Percentiles rank a stretch among this genome's conserved stretches.
Conservation (phyloP, 2,888 invertebrate species). For the Phaonia tiefii region DNA sequence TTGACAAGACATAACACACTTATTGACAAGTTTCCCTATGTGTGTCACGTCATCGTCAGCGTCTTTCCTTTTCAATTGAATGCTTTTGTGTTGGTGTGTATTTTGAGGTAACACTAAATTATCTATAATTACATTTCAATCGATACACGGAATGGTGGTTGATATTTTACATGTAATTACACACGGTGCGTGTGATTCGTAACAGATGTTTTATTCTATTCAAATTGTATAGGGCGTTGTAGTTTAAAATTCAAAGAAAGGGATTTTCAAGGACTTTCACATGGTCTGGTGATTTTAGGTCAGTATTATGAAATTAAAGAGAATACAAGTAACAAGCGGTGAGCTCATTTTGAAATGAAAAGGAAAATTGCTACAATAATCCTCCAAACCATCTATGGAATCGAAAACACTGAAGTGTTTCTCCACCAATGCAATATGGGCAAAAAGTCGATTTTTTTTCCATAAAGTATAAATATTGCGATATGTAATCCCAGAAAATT, state of each 20-base stretch:
- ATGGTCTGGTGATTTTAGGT: neutral
- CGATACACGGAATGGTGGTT: conserved; percentile 41
- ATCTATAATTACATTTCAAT: conserved; percentile 45
- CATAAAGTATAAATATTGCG: too few species aligned
- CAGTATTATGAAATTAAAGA: too few species aligned
- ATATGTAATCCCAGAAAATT: too few species aligned
- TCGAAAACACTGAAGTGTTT: too few species aligned
- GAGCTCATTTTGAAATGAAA: neutral
- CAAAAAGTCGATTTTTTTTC: too few species aligned
- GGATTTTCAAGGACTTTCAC: conserved; percentile 14
- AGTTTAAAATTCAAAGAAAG: neutral
- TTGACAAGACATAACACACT: conserved; percentile 24
- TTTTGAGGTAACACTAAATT: conserved; percentile 17
- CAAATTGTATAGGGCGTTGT: neutral
- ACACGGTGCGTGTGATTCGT: neutral
- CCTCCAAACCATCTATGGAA: too few species aligned
- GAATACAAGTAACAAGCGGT: neutral
- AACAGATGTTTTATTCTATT: conserved; percentile 41
- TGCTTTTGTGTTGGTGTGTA: neutral
- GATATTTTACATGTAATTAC: conserved; percentile 7
- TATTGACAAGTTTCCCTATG: neutral
- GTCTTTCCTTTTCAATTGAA: neutral
- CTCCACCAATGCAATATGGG: too few species aligned
- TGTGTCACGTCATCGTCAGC: too few species aligned
- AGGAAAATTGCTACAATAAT: neutral